Evolutionary conservation across 2,888 invertebrate species (phyloP).

Genomic region (Drosophila leonis): DNA sequence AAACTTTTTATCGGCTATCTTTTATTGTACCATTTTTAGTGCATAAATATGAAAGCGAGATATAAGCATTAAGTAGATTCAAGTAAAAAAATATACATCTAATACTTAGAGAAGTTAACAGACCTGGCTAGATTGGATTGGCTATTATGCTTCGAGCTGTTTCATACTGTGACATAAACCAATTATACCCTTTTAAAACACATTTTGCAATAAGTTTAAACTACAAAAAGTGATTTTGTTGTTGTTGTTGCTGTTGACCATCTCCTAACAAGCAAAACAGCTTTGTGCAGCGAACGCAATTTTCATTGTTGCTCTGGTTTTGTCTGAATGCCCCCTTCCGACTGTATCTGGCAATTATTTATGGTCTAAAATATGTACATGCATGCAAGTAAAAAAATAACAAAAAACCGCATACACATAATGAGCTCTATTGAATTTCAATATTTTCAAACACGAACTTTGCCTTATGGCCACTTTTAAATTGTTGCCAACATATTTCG

Average conservation of each 20-base stretch:
- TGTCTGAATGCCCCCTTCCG: neutral
- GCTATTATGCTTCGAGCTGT: neutral
- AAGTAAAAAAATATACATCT: neutral
- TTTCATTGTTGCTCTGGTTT: constrained; percentile 53
- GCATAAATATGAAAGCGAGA: neutral
- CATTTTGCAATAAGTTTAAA: neutral
- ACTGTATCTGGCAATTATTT: constrained; percentile 52
- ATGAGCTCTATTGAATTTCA: constrained; percentile 54
- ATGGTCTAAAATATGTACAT: constrained; percentile 54
- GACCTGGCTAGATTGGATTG: neutral
- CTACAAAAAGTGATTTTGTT: constrained; percentile 24
- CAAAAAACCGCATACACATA: constrained; percentile 9
- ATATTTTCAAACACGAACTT: constrained; percentile 21
- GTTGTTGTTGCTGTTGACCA: constrained; percentile 45
- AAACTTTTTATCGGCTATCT: neutral
- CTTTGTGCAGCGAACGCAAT: constrained; percentile 72
- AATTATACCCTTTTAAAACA: constrained; percentile 1
- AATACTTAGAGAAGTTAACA: too few relatives aligned
- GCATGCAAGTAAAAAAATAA: neutral
- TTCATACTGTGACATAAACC: neutral
- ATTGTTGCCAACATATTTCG: constrained; percentile 1
- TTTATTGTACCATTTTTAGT: neutral
- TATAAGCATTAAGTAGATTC: neutral
- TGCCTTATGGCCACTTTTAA: neutral
- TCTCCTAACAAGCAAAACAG: constrained; percentile 71